Evolutionary conservation across 1,140 invertebrate species (phyloP).

Genomic region (Vollenhovia emeryi): DNA sequence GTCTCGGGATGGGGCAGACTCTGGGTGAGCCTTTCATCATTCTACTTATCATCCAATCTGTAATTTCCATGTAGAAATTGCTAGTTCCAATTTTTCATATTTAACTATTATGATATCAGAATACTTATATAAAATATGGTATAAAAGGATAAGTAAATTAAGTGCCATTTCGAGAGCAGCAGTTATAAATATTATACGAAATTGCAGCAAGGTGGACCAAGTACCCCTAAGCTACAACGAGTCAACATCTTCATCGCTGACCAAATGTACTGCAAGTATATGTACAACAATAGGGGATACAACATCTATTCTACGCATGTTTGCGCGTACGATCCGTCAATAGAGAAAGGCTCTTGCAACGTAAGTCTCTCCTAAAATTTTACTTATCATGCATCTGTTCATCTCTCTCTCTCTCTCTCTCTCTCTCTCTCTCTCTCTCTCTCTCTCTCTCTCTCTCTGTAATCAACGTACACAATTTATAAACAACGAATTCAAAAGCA

Average conservation of each 20-base stretch:
- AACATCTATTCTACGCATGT: slow-evolving; percentile 57
- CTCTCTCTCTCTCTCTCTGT: too few relatives aligned
- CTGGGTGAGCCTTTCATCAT: slow-evolving; percentile 45
- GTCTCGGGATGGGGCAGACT: slow-evolving; percentile 72
- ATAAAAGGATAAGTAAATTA: not conserved
- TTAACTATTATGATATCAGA: too few relatives aligned
- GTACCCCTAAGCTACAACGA: slow-evolving; percentile 56
- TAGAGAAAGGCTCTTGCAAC: slow-evolving; percentile 65
- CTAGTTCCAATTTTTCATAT: too few relatives aligned
- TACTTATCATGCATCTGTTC: too few relatives aligned
- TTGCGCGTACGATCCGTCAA: slow-evolving; percentile 63
- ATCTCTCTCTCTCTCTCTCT: too few relatives aligned
- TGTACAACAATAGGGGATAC: not conserved
- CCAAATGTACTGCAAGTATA: slow-evolving; percentile 40
- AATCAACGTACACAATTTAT: too few relatives aligned
- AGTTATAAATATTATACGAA: not conserved
- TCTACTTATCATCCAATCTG: not conserved
- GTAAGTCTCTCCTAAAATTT: slow-evolving; percentile 57
- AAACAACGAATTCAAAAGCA: too few relatives aligned
- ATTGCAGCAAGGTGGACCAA: slow-evolving; percentile 61
- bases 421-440: too few relatives aligned
- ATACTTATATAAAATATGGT: not conserved
- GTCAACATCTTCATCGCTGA: slow-evolving; percentile 50
- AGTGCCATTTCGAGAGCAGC: not conserved
- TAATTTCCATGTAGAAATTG: not conserved